Conservation (phyloP, 2,888 invertebrate species). For the Eilema griseolum region DNA sequence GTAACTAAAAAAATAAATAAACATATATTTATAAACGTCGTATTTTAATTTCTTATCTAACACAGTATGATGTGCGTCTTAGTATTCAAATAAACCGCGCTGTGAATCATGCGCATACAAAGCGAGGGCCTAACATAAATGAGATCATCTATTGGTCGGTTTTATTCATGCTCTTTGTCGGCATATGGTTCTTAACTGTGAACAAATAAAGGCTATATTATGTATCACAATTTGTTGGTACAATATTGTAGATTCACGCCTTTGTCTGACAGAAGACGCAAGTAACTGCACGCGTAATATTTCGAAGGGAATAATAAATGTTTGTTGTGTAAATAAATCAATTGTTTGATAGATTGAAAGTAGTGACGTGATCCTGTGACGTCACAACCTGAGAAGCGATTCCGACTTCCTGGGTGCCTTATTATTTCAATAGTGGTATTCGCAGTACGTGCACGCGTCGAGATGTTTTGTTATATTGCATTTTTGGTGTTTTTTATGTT, state of each 20-base stretch:
- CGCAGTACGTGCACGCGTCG: slow-evolving; percentile 61
- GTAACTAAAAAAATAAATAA: slow-evolving; percentile 11
- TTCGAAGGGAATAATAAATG: slow-evolving; percentile 58
- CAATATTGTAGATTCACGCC: slow-evolving; percentile 32
- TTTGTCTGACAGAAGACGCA: slow-evolving; percentile 48
- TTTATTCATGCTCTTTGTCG: slow-evolving; percentile 8
- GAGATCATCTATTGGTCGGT: slow-evolving; percentile 39
- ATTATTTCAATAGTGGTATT: slow-evolving; percentile 62
- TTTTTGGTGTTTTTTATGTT: slow-evolving; percentile 60
- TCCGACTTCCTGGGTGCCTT: slow-evolving; percentile 68
- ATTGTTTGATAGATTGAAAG: slow-evolving; percentile 64
- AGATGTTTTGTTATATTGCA: slow-evolving; percentile 58
- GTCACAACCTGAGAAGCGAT: slow-evolving; percentile 14
- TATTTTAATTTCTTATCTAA: slow-evolving; percentile 12
- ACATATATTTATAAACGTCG: slow-evolving; percentile 10
- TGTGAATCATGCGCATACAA: slow-evolving; percentile 30
- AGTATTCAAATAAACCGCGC: slow-evolving; percentile 39
- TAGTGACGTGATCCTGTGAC: slow-evolving; percentile 18
- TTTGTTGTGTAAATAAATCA: slow-evolving; percentile 69
- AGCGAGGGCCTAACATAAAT: slow-evolving; percentile 25
- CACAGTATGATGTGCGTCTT: background rate
- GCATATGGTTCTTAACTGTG: background rate
- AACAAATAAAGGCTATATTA: slow-evolving; percentile 35
- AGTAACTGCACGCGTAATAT: slow-evolving; percentile 31
- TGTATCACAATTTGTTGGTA: background rate